These are phyloP conservation scores for Agrochola litura DNA, from an alignment of 2,888 invertebrate species.

Conservation along the genomic window DNA sequence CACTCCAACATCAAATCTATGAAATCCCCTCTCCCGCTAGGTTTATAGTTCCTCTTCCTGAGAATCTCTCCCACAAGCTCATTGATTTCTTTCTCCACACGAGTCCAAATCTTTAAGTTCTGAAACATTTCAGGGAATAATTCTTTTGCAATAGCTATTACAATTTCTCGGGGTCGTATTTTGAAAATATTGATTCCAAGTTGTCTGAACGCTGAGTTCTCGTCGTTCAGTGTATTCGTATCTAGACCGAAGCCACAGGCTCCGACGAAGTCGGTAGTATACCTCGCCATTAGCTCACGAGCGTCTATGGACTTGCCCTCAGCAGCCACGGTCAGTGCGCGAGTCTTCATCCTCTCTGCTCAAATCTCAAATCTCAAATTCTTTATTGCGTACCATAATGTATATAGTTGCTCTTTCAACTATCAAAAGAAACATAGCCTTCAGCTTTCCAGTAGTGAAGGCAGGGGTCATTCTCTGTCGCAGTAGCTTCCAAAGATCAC, in stretches of 20 bases:
- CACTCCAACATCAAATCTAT: conserved; percentile 73
- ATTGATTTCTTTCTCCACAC: conserved; percentile 44
- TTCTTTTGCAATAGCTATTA: conserved; percentile 24
- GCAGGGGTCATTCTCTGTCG: conserved; percentile 75
- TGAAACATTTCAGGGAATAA: conserved; percentile 47
- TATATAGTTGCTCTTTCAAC: too few relatives aligned
- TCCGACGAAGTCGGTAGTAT: conserved; percentile 77
- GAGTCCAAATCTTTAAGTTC: conserved; percentile 40
- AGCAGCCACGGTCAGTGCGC: conserved; percentile 38
- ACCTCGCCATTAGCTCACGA: conserved; percentile 76
- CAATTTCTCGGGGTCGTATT: conserved; percentile 10
- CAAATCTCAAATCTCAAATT: too few relatives aligned
- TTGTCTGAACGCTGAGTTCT: conserved; percentile 73
- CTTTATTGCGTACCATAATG: too few relatives aligned
- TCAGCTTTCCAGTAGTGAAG: conserved; percentile 67
- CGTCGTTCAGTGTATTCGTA: conserved; percentile 70
- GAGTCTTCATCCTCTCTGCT: conserved; percentile 68
- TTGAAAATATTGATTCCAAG: conserved; percentile 60
- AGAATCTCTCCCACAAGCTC: conserved; percentile 61
- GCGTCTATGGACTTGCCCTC: conserved; percentile 66
- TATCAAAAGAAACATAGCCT: conserved; percentile 77
- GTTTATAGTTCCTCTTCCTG: conserved; percentile 69
- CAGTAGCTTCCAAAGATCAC: conserved; percentile 75
- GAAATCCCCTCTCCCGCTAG: conserved; percentile 72
- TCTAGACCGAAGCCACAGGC: conserved; percentile 77